phyloP scores from a whole-genome alignment of 2,888 invertebrate species.

The Caradrina kadenii region DNA sequence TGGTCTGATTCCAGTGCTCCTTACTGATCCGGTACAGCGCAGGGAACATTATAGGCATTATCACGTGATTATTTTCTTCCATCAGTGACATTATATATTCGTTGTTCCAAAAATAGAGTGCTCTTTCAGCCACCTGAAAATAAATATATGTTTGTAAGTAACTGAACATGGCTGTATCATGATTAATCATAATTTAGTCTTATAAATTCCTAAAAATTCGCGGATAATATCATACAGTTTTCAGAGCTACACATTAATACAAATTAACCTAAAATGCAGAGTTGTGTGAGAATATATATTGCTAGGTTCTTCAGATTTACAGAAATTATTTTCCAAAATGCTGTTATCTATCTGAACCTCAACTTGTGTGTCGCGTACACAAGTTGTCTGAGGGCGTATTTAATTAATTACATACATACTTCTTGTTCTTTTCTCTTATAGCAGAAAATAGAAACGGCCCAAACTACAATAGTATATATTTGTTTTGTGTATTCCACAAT shows the following conservation, averaged over 20 bases:
- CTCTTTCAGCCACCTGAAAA: constrained; percentile 98
- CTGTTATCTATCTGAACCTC: neutral
- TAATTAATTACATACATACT: neutral
- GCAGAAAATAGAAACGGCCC: neutral
- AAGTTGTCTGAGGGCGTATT: neutral
- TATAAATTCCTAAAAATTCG: neutral
- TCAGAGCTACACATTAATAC: neutral
- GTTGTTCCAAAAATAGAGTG: constrained; percentile 99
- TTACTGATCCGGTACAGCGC: constrained; percentile 99
- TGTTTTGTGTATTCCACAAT: neutral
- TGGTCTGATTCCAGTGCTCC: constrained; percentile 99
- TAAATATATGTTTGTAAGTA: constrained; percentile 3
- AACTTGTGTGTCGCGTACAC: neutral
- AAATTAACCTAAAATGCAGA: neutral
- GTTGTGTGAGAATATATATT: neutral
- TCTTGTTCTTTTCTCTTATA: neutral
- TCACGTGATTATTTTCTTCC: constrained; percentile 99
- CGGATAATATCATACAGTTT: neutral
- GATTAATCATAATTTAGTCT: neutral
- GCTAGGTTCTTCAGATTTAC: neutral
- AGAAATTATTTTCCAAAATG: constrained; percentile 3
- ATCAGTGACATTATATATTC: constrained; percentile 99
- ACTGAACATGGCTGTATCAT: neutral
- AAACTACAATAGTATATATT: neutral
- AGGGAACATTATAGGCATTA: constrained; percentile 99